A percentile compares a stretch with the other conserved stretches of the same genome.
Conservation (phyloP, 1,140 invertebrate genomes). For the Rhynchophorus ferrugineus region DNA sequence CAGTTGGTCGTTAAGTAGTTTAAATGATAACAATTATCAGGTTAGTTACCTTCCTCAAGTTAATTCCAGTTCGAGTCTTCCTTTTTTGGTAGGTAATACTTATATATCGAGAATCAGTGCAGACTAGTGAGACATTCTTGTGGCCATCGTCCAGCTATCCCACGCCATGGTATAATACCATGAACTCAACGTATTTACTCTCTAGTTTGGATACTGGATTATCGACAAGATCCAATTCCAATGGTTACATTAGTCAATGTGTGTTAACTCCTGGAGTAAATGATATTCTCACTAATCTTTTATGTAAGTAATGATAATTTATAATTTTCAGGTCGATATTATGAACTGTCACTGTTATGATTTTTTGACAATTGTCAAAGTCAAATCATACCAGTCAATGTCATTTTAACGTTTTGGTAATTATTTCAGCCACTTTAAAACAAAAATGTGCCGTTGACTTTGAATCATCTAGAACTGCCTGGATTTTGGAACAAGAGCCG, state of each 20-base stretch:
- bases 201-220: conserved; percentile 51
- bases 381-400: conserved; percentile 7
- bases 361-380: background rate
- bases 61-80: no score
- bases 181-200: conserved; percentile 49
- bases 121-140: conserved; percentile 42
- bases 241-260: conserved; percentile 71
- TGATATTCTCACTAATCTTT: conserved; percentile 46
- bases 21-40: conserved; percentile 43
- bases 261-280: conserved; percentile 61
- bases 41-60: conserved; percentile 33
- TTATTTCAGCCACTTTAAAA: conserved; percentile 38
- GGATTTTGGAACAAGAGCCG: conserved; percentile 46
- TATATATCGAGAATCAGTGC: conserved; percentile 53
- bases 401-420: no score
- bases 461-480: conserved; percentile 45
- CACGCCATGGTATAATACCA: conserved; percentile 74
- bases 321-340: background rate
- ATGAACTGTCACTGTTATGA: background rate
- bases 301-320: conserved; percentile 17
- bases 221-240: conserved; percentile 43
- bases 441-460: conserved; percentile 47
- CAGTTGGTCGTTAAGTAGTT: background rate
- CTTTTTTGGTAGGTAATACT: conserved; percentile 50
- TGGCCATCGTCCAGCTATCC: conserved; percentile 62